Evolutionary conservation across 1,140 invertebrate genomes (phyloP).

Genomic region (Leucophenga varia): DNA sequence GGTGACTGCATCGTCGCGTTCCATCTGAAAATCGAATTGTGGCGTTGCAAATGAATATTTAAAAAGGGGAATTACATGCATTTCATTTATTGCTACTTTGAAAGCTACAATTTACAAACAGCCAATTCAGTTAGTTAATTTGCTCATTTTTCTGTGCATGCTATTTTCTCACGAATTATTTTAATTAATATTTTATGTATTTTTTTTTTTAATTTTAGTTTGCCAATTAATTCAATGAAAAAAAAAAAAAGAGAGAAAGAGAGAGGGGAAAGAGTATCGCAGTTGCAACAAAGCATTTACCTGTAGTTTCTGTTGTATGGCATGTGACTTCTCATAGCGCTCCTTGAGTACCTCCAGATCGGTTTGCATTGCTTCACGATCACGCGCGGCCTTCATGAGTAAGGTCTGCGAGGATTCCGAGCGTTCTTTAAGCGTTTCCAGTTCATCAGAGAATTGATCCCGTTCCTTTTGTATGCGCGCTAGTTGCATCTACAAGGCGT

Average conservation of each 20-base stretch:
- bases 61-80: too few species aligned
- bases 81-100: too few species aligned
- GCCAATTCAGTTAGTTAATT: conserved; percentile 43
- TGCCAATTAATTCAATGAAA: too few species aligned
- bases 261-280: conserved; percentile 6
- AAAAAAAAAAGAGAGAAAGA: too few species aligned
- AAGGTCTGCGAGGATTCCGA: conserved; percentile 77
- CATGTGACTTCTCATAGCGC: conserved; percentile 82
- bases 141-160: conserved; percentile 44
- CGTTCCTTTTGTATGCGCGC: conserved; percentile 84
- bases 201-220: too few species aligned
- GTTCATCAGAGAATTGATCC: conserved; percentile 77
- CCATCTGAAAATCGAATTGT: conserved; percentile 64
- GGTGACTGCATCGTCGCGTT: conserved; percentile 79
- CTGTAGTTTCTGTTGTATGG: conserved; percentile 79
- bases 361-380: conserved; percentile 78
- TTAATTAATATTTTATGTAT: too few species aligned
- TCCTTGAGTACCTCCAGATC: conserved; percentile 86
- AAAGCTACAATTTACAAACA: conserved; percentile 52
- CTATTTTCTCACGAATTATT: too few species aligned
- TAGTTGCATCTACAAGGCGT: conserved; percentile 62
- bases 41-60: not conserved
- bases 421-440: conserved; percentile 77
- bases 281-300: conserved; percentile 58
- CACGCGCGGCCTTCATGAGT: conserved; percentile 78